Percentiles rank a stretch among this genome's conserved stretches.
These are phyloP conservation scores for Potamarius usumacintae DNA, from an alignment of 2,113 vertebrate genomes.

Conservation along the genomic window DNA sequence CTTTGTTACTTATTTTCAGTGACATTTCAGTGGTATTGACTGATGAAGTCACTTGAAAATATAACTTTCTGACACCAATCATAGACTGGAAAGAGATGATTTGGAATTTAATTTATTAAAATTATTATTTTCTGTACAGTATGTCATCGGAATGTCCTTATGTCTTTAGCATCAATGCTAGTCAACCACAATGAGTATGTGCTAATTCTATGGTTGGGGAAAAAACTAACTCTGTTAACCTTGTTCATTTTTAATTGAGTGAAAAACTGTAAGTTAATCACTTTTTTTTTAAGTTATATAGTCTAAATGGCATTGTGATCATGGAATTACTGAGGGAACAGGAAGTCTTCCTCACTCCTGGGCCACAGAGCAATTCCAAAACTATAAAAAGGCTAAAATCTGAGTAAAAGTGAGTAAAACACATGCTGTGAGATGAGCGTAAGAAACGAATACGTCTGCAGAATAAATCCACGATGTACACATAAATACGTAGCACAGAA, in stretches of 20 bases:
- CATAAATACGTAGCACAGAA: neutral
- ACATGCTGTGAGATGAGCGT: neutral
- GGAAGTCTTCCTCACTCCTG: neutral
- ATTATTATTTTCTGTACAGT: too few species aligned
- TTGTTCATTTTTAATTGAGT: too few species aligned
- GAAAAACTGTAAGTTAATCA: too few species aligned
- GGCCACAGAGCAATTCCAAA: too few species aligned
- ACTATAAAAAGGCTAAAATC: neutral
- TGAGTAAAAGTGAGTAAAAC: neutral
- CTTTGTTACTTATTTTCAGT: neutral
- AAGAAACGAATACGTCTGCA: neutral
- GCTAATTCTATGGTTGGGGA: neutral
- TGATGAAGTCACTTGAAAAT: neutral
- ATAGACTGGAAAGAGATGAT: neutral
- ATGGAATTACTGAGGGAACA: neutral
- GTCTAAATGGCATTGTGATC: too few species aligned
- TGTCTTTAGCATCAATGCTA: neutral
- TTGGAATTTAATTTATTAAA: neutral
- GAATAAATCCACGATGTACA: neutral
- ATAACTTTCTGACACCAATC: neutral
- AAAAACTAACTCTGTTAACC: too few species aligned
- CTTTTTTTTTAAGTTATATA: too few species aligned
- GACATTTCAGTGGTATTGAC: too few species aligned
- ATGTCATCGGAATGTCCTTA: neutral
- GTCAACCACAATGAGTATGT: neutral